phyloP scores from a whole-genome alignment of 1,140 invertebrate genomes.

The Nixonia krombeini region DNA sequence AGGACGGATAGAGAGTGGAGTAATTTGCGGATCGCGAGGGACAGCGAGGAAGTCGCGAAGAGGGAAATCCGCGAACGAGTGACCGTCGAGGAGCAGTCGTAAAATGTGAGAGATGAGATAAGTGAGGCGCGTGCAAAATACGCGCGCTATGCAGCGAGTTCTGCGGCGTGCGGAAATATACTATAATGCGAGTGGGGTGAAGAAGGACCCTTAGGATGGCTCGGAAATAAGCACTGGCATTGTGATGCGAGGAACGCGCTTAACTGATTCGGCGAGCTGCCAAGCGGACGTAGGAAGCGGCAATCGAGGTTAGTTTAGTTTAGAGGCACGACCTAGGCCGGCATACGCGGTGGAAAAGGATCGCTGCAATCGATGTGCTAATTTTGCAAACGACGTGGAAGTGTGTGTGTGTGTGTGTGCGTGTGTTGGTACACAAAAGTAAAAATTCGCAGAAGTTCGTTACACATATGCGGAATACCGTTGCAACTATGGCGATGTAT shows the following conservation, averaged over 20 bases:
- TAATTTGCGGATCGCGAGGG: background rate
- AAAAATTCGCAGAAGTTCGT: no score
- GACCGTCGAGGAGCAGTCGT: background rate
- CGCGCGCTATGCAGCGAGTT: conserved; percentile 18
- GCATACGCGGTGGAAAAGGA: conserved; percentile 1
- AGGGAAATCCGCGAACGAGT: no score
- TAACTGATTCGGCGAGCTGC: conserved; percentile 55
- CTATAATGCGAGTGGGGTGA: conserved; percentile 19
- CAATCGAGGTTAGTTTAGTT: conserved; percentile 61
- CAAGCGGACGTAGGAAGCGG: conserved; percentile 57
- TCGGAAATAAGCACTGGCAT: conserved; percentile 37
- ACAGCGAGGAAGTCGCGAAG: background rate
- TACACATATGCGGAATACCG: no score
- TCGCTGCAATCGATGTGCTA: conserved; percentile 10
- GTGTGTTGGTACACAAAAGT: background rate
- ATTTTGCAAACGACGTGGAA: no score
- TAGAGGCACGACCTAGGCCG: conserved; percentile 21
- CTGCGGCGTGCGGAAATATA: conserved; percentile 21
- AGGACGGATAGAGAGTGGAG: background rate
- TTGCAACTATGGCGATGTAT: no score
- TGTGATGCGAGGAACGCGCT: conserved; percentile 47
- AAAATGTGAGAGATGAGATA: background rate
- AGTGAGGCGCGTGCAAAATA: conserved; percentile 13
- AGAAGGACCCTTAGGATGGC: conserved; percentile 29
- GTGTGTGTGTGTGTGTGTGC: no score